A percentile compares a stretch with the other conserved stretches of the same genome.
Evolutionary conservation across 2,888 invertebrate genomes (phyloP).

Genomic region (Apomyelois bistriatella): DNA sequence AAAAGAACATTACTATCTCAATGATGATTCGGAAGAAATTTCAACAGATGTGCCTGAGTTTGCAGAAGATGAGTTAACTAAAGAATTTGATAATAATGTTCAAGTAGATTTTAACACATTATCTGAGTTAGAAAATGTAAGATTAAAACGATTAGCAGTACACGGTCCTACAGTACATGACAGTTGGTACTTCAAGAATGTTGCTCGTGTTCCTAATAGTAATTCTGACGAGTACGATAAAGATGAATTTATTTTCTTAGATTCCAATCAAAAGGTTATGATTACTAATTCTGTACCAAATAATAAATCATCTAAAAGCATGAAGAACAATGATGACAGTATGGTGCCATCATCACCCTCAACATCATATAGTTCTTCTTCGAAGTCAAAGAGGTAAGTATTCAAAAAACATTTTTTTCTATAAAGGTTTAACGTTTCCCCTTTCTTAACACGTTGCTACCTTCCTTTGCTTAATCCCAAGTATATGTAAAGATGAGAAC

Average conservation of each 20-base stretch:
- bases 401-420: no score
- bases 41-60: conserved; percentile 5
- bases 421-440: background rate
- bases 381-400: conserved; percentile 29
- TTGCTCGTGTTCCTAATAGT: background rate
- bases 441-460: background rate
- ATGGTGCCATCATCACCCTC: background rate
- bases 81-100: background rate
- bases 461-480: no score
- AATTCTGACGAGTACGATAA: conserved; percentile 17
- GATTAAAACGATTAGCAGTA: background rate
- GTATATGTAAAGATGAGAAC: no score
- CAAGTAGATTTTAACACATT: background rate
- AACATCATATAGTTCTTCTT: background rate
- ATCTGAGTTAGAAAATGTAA: background rate
- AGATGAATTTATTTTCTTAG: conserved; percentile 35
- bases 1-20: background rate
- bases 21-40: conserved; percentile 14
- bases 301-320: conserved; percentile 10
- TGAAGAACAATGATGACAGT: background rate
- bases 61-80: background rate
- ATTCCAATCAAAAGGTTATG: conserved; percentile 15
- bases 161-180: conserved; percentile 3
- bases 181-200: conserved; percentile 5
- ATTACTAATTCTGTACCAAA: conserved; percentile 8